These are phyloP conservation scores for Heloderma charlesbogerti DNA, from an alignment of 2,113 vertebrate genomes.

Conservation along the genomic window DNA sequence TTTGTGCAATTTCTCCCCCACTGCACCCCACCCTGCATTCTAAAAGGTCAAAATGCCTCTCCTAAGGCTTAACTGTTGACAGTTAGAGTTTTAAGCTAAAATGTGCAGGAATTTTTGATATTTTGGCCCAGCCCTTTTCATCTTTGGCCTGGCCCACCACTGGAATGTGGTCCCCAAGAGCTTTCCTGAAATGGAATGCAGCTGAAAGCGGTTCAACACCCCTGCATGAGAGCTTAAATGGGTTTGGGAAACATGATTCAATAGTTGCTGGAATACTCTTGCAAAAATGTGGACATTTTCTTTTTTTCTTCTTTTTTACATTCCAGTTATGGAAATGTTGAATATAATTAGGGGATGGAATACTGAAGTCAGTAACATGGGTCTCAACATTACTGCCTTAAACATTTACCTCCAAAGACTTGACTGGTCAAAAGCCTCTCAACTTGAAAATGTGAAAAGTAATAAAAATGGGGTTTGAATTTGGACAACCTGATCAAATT, in stretches of 20 bases:
- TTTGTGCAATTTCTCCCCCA: too few species aligned
- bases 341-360: not conserved
- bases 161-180: too few species aligned
- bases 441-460: not conserved
- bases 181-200: too few species aligned
- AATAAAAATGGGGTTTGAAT: not conserved
- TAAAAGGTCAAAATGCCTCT: too few species aligned
- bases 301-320: not conserved
- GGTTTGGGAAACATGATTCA: not conserved
- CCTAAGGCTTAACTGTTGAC: too few species aligned
- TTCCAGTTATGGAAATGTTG: not conserved
- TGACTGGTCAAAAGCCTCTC: not conserved
- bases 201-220: too few species aligned
- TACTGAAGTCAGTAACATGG: not conserved
- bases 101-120: too few species aligned
- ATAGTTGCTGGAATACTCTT: not conserved
- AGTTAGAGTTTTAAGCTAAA: too few species aligned
- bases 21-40: too few species aligned
- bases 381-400: not conserved
- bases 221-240: not conserved
- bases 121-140: too few species aligned
- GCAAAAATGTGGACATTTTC: not conserved
- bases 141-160: too few species aligned
- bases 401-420: not conserved
- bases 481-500: not conserved